A percentile compares a stretch with the other conserved stretches of the same genome.
phyloP scores from a whole-genome alignment of 2,113 vertebrate species.

The Cryptotis parvus region DNA sequence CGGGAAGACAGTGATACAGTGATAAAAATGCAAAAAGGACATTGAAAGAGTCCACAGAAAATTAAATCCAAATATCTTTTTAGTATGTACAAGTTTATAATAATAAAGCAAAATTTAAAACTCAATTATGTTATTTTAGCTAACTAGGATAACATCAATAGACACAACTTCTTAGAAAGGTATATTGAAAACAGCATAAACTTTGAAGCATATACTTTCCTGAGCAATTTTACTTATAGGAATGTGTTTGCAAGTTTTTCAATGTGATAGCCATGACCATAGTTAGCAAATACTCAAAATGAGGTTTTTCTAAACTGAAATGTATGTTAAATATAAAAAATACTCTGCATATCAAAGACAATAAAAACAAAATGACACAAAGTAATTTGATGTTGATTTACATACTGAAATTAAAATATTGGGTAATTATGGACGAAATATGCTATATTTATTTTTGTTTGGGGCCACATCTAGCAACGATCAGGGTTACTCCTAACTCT shows the following conservation, averaged over 20 bases:
- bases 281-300: neutral
- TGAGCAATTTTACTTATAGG: conserved; percentile 2
- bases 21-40: neutral
- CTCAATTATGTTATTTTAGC: conserved; percentile 3
- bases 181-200: neutral
- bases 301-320: neutral
- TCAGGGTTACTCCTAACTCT: too few relatives aligned
- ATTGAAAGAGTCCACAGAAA: conserved; percentile 15
- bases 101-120: conserved; percentile 43
- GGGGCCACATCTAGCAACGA: too few relatives aligned
- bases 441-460: neutral
- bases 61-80: neutral
- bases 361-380: neutral
- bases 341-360: neutral
- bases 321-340: neutral
- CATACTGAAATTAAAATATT: neutral
- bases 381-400: conserved; percentile 8
- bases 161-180: conserved; percentile 6
- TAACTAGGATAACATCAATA: neutral
- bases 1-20: too few relatives aligned
- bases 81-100: neutral
- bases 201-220: neutral
- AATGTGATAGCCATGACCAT: neutral
- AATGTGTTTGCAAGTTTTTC: neutral
- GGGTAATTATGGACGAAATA: neutral